Conservation (phyloP, 2,797 vertebrate genomes). For the Furcifer pardalis region DNA sequence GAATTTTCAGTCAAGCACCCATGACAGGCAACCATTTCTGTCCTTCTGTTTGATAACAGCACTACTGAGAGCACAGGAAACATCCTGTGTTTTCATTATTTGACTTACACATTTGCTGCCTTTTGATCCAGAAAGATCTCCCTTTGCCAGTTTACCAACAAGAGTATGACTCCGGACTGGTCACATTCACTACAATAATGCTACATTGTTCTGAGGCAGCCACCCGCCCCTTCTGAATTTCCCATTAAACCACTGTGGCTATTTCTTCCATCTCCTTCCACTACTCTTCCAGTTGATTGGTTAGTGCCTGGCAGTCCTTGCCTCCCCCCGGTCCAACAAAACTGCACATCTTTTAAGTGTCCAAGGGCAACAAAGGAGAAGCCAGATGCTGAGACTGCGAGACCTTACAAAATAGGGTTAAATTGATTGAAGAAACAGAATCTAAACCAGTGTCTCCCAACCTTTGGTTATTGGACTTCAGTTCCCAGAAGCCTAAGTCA, state of each 20-base stretch:
- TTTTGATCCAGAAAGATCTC: background rate
- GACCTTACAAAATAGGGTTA: background rate
- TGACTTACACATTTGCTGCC: too few relatives aligned
- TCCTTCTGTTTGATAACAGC: background rate
- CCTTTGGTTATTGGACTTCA: too few relatives aligned
- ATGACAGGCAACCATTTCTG: background rate
- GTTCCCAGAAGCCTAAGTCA: too few relatives aligned
- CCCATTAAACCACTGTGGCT: background rate
- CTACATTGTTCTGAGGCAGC: background rate
- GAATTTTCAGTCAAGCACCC: rapidly evolving
- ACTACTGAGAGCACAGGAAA: background rate
- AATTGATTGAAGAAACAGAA: background rate
- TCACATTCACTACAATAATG: background rate
- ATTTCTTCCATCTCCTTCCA: background rate
- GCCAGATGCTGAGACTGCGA: background rate
- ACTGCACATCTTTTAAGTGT: background rate
- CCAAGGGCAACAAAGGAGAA: background rate
- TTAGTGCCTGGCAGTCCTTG: too few relatives aligned
- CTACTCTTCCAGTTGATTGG: background rate
- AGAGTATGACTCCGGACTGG: background rate
- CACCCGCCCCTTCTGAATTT: background rate
- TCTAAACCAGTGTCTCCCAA: too few relatives aligned
- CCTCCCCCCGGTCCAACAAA: too few relatives aligned
- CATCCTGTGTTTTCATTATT: background rate
- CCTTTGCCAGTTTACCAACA: background rate